Percentiles rank a stretch among this genome's conserved stretches.
Evolutionary conservation across 2,888 invertebrate species (phyloP).

Genomic region (Hemicrepidius hirtus): DNA sequence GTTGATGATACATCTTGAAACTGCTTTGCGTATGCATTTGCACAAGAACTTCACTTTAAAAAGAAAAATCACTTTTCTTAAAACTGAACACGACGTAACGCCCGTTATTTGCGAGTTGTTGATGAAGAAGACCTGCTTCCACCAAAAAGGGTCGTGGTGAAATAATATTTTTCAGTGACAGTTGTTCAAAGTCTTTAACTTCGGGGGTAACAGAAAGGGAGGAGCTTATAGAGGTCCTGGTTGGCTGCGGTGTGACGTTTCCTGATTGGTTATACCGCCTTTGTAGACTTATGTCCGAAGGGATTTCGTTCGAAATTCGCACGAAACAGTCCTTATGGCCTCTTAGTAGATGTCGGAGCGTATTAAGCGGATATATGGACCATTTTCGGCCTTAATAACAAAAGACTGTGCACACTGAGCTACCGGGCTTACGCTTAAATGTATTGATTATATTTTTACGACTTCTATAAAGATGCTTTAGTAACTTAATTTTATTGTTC

Average conservation of each 20-base stretch:
- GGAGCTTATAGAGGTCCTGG: conserved; percentile 60
- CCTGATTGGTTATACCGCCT: conserved; percentile 67
- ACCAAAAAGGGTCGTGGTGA: conserved; percentile 38
- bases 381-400: conserved; percentile 65
- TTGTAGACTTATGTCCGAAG: conserved; percentile 53
- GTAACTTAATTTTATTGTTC: conserved; percentile 50
- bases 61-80: conserved; percentile 4
- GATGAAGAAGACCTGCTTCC: conserved; percentile 9
- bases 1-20: conserved; percentile 64
- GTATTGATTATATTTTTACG: conserved; percentile 70
- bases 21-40: conserved; percentile 46
- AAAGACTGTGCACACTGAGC: conserved; percentile 40
- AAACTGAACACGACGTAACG: conserved; percentile 16
- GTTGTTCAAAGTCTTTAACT: conserved; percentile 49
- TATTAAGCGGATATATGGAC: conserved; percentile 68
- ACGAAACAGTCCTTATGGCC: conserved; percentile 66
- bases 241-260: conserved; percentile 67
- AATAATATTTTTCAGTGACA: conserved; percentile 45
- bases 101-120: conserved; percentile 2
- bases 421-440: conserved; percentile 61
- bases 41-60: conserved; percentile 10
- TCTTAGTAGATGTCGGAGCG: conserved; percentile 69
- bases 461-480: conserved; percentile 65
- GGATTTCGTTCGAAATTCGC: conserved; percentile 61
- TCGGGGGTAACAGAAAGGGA: conserved; percentile 45